Base-by-base conservation (phyloP, 2,797 vertebrate species). In the Oreochromis grahami region DNA sequence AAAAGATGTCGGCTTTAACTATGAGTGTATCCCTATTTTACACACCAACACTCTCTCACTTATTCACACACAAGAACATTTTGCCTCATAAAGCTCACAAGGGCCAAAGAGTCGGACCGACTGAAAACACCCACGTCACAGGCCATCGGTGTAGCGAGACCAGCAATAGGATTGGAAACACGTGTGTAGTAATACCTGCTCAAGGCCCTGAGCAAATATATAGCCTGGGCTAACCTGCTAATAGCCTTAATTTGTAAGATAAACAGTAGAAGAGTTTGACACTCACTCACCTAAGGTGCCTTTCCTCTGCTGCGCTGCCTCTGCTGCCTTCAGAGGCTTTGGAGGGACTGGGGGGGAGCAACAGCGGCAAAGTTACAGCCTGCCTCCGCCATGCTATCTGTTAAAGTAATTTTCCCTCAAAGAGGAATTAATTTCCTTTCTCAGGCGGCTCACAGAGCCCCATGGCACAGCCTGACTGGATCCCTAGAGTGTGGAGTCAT, bases 351-450 rank as follows among this genome's bases (percentile, higher is more conserved):
- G 63, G 79, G n/a, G 81, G 82, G 77, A 56, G 38, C 60, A 11
- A 51, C 85, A 87, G 86, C 87, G 32, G 83, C 89, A 89, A 83
- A 89, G 87, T 89, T 89, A 87, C 86, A 88, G 90, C 91, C 91
- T 85, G 91, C 91, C 92, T 91, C 86, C 80, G 76, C 84, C 34
- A 8, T 76, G 56, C 74, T 89, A 97, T 98, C 98, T 99, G 98
- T 94, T 98, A 98, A 98, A 99, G 97, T 97, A 92, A 98, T 99
- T 98, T 98, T 97, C 96, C 96, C 96, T 95, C 95, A 96, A 97
- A 97, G 97, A 97, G 96, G 96, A 96, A 96, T 97, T 97, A 97
- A 98, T 98, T 98, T 98, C 97, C 98, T 97, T 96, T 96, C 93
- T 91, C 92, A 90, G 90, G 85, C 92, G 79, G 92, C 88, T 89